These are phyloP conservation scores for Rhombomys opimus DNA, from an alignment of 2,113 vertebrate genomes.

Conservation along the genomic window DNA sequence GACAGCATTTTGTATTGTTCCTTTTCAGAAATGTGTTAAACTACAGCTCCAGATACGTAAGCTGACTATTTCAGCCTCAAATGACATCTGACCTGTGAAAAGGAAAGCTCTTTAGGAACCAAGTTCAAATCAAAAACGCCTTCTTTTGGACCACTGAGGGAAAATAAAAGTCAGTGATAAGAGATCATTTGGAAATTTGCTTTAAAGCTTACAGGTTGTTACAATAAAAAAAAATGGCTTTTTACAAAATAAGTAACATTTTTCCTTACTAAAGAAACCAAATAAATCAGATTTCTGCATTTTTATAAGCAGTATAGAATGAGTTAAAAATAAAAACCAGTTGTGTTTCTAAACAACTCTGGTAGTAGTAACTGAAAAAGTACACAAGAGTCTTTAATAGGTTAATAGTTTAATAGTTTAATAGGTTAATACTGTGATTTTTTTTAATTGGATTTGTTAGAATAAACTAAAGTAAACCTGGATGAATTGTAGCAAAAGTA, in stretches of 20 bases:
- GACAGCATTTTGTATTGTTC: conserved; percentile 58
- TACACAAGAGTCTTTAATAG: neutral
- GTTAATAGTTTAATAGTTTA: neutral
- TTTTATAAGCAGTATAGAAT: conserved; percentile 31
- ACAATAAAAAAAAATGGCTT: neutral
- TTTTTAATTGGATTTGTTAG: neutral
- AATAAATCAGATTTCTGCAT: conserved; percentile 28
- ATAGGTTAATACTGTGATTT: neutral
- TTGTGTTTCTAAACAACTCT: neutral
- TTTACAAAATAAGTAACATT: conserved; percentile 16
- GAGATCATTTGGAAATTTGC: conserved; percentile 50
- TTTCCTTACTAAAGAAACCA: neutral
- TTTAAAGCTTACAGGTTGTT: neutral
- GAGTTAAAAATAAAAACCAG: neutral
- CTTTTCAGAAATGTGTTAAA: conserved; percentile 75
- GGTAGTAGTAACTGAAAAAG: neutral
- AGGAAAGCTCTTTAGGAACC: conserved; percentile 44
- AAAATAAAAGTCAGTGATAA: conserved; percentile 48
- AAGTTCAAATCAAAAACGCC: conserved; percentile 59
- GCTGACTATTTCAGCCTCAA: conserved; percentile 61
- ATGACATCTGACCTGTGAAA: conserved; percentile 57
- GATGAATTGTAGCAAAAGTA: neutral
- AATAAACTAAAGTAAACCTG: neutral
- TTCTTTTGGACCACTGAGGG: neutral
- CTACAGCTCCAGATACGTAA: conserved; percentile 58